Evolutionary conservation across 2,888 invertebrate genomes (phyloP).

Genomic region (Electrophaes corylata): DNA sequence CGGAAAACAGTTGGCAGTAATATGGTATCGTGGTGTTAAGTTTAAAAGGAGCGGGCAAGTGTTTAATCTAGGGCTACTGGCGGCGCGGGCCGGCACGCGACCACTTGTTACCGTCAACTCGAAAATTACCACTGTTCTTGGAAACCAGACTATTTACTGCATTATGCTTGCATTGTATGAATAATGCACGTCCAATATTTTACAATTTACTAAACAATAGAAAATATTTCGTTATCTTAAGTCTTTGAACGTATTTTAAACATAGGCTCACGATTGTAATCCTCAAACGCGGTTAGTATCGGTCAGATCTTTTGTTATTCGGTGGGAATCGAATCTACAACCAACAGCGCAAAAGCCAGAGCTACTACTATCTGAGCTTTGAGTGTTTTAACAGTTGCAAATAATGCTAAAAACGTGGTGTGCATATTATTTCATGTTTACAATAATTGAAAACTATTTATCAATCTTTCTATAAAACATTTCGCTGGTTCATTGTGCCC

Average conservation of each 20-base stretch:
- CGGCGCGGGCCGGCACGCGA: constrained; percentile 51
- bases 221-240: no score
- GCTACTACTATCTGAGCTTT: no score
- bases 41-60: constrained; percentile 43
- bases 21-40: constrained; percentile 35
- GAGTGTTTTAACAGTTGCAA: background rate
- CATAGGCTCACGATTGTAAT: no score
- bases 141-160: constrained; percentile 20
- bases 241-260: no score
- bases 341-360: background rate
- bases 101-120: constrained; percentile 59
- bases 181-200: background rate
- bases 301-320: no score
- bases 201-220: background rate
- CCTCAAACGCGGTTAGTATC: no score
- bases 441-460: constrained; percentile 13
- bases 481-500: constrained; percentile 46
- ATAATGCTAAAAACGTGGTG: background rate
- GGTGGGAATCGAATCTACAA: no score
- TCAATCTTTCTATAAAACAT: constrained; percentile 12
- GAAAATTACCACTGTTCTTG: constrained; percentile 11
- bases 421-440: background rate
- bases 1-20: constrained; percentile 33
- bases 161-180: constrained; percentile 18
- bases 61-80: constrained; percentile 40